phyloP scores from a whole-genome alignment of 2,113 vertebrate genomes.

The Pangasianodon hypophthalmus region DNA sequence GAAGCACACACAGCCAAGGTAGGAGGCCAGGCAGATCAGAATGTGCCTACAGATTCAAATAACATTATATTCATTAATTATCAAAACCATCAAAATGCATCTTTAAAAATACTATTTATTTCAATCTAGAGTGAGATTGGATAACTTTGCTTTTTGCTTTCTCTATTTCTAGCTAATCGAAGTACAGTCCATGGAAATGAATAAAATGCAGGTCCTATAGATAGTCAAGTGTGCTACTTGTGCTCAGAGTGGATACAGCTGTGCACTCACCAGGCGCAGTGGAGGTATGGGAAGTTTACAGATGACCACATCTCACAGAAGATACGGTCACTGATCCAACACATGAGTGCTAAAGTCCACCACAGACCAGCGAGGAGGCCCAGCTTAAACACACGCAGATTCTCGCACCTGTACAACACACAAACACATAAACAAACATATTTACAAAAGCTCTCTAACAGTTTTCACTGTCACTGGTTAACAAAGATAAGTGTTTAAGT shows the following conservation, averaged over 20 bases:
- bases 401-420: slow-evolving; percentile 84
- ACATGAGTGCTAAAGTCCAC: slow-evolving; percentile 92
- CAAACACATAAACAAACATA: slow-evolving; percentile 13
- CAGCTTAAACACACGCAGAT: slow-evolving; percentile 92
- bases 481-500: neutral
- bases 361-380: slow-evolving; percentile 93
- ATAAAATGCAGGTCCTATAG: neutral
- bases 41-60: slow-evolving; percentile 82
- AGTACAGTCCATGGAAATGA: neutral
- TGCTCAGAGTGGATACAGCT: neutral
- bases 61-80: neutral
- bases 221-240: neutral
- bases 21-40: slow-evolving; percentile 93
- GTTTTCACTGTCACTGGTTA: neutral
- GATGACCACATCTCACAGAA: slow-evolving; percentile 96
- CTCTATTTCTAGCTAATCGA: neutral
- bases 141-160: too few species aligned
- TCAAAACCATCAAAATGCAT: neutral
- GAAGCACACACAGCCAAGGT: slow-evolving; percentile 95
- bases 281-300: slow-evolving; percentile 95
- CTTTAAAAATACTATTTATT: neutral
- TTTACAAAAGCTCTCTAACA: neutral
- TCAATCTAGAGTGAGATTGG: neutral
- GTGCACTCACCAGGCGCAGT: slow-evolving; percentile 91
- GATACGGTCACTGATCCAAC: slow-evolving; percentile 94